Evolutionary conservation across 2,113 vertebrate genomes (phyloP), one percentile per base, ranked within the genome.

Genomic region (Melanerpes formicivorus): DNA sequence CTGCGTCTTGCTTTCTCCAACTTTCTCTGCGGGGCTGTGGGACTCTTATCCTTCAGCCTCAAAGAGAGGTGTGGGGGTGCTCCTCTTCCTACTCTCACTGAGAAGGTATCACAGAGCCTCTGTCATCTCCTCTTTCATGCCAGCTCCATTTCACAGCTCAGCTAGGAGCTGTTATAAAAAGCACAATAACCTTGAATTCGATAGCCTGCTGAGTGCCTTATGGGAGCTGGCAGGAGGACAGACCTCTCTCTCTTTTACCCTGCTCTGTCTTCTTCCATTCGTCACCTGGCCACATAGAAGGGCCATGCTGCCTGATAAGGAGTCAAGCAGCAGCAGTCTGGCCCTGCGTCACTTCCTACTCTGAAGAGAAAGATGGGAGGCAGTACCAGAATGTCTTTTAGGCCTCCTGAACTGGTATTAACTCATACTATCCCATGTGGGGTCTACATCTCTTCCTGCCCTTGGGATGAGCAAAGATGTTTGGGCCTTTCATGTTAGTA

Each of bases 111-210:
- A 56, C 48, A 87, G 66, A 90, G 50, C 60, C 76, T 93, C 70
- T 90, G 67, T 46, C 87, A 84, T 84, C 91, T 95, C 83, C 42
- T 87, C 94, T 94, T 95, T 94, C 93, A 93, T 11, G 8, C 66
- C 72, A 83, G 82, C 92, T 96, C 85, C 82, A 86, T 94, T 96
- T 96, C 94, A 92, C 67, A 77, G 69, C 78, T 85, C 74, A 72
- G 73, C 40, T 50, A 83, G 83, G 63, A 91, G 50, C 66, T 73
- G 93, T 90, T 93, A 96, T 91, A 91, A 96, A 96, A 95, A 95
- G 95, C 90, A 93, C 93, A 92, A 84, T 85, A 96, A 88, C 91
- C 93, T 96, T 96, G 93, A 95, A 93, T 90, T 65, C 56, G 93
- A 96, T 95, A 95, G 76, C 90, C 42, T 91, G 74, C 44, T 73